Evolutionary conservation across 2,797 vertebrate species (phyloP), one percentile per base, ranked within the genome.

Genomic region (Brachymystax lenok): DNA sequence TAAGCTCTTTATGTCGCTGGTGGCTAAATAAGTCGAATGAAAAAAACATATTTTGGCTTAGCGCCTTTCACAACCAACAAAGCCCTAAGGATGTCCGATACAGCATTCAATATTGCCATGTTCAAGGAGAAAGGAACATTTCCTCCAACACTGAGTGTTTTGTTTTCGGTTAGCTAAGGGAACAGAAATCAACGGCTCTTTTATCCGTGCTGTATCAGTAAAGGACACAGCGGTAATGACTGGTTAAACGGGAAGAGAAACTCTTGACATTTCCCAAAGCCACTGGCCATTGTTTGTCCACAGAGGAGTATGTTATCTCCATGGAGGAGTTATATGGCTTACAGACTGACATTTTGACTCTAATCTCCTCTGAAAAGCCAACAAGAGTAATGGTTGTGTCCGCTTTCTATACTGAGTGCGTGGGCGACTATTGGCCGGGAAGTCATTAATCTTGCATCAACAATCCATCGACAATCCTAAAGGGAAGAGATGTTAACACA

Each of bases 191-290:
- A 79, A n/a, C 63, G 61, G 69, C 74, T 81, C 72, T 83, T 83
- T 33, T 76, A 40, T 68, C 46, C 78, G 70, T 24, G 71, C 51
- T 75, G 46, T 79, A 74, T 0, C 3, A 27, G 61, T 1, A 75
- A 80, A 80, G 75, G 79, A 76, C 27, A 69, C 51, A 74, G 70
- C 0, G 21, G 74, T 88, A 88, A 91, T 89, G 87, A 76, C 81
- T 64, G 73, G 71, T 74, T 80, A 82, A 80, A 83, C 79, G 63
- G 63, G 79, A 85, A 88, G 82, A 89, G 88, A 87, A 90, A 91
- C 78, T 84, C 86, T 88, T 83, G 75, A 89, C 79, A 73, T 80
- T 84, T 66, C 68, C 33, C 46, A 83, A 85, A 82, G 76, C 72
- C 52, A 51, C 17, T 16, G 17, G 33, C 40, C 35, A 69, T 40